A percentile compares a stretch with the other conserved stretches of the same genome.
These are phyloP conservation scores for Dendroctonus valens DNA, from an alignment of 1,140 invertebrate genomes.

Conservation along the genomic window DNA sequence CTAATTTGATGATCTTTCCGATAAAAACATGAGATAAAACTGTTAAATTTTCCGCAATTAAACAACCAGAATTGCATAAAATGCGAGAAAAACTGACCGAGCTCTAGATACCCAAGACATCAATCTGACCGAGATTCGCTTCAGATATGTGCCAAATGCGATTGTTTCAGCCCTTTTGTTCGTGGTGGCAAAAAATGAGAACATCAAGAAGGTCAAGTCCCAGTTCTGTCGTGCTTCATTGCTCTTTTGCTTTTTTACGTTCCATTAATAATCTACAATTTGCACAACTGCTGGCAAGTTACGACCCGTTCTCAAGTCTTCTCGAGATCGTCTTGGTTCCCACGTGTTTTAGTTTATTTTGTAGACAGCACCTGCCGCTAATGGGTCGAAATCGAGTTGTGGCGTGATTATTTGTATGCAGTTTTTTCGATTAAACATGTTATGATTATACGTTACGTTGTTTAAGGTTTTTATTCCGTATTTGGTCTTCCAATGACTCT, in stretches of 20 bases:
- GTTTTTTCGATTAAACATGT: constrained; percentile 31
- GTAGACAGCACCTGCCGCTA: constrained; percentile 29
- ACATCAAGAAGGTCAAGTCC: not conserved
- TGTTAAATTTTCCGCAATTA: too few species aligned
- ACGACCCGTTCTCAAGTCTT: constrained; percentile 14
- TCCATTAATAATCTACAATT: constrained; percentile 15
- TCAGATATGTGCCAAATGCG: too few species aligned
- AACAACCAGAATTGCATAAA: too few species aligned
- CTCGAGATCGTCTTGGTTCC: constrained; percentile 23
- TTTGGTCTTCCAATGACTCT: constrained; percentile 5
- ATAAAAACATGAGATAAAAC: too few species aligned
- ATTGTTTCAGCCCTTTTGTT: not conserved
- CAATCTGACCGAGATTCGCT: too few species aligned
- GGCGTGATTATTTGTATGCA: constrained; percentile 31
- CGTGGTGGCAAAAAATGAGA: not conserved
- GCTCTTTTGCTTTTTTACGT: not conserved
- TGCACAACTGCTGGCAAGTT: constrained; percentile 24
- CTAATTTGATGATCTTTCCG: too few species aligned
- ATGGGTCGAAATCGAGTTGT: constrained; percentile 29
- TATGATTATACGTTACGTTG: constrained; percentile 19
- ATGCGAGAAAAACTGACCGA: too few species aligned
- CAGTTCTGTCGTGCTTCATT: not conserved
- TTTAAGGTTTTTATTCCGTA: constrained; percentile 19
- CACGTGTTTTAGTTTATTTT: constrained; percentile 34
- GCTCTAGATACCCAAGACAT: too few species aligned